A percentile compares a stretch with the other conserved stretches of the same genome.
Conservation (phyloP, 2,797 vertebrate genomes). For the Alauda arvensis region DNA sequence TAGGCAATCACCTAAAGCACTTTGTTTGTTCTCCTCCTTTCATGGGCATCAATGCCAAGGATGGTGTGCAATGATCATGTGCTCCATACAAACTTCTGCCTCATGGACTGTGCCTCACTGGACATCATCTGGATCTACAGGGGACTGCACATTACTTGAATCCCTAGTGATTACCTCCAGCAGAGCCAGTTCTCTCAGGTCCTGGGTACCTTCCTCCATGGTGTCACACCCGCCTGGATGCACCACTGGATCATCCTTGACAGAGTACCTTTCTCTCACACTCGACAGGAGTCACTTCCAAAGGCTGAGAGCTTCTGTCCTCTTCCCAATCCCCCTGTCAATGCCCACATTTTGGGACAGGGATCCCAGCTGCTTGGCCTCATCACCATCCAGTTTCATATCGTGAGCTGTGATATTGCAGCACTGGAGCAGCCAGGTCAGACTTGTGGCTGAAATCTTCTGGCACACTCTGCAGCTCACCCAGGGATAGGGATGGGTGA, state of each 20-base stretch:
- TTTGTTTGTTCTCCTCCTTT: neutral
- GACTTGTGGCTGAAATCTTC: neutral
- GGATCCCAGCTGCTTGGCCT: neutral
- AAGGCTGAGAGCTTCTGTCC: neutral
- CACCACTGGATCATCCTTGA: neutral
- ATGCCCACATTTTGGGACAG: neutral
- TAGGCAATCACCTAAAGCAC: neutral
- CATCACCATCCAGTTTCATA: neutral
- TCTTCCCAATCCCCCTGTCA: neutral
- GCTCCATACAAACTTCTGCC: neutral
- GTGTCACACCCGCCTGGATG: neutral
- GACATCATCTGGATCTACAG: neutral
- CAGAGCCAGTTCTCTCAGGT: neutral
- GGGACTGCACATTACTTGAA: neutral
- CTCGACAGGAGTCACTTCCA: neutral
- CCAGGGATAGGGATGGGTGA: neutral
- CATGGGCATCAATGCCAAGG: neutral
- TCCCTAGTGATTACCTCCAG: neutral
- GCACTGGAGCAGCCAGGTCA: neutral
- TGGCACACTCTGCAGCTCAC: neutral
- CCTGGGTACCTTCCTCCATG: neutral
- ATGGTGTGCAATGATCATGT: fast-evolving
- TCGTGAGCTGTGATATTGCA: neutral
- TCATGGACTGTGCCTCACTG: neutral
- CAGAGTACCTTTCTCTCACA: neutral